Conservation (phyloP, 2,888 invertebrate species). For the Drosophila borborema region DNA sequence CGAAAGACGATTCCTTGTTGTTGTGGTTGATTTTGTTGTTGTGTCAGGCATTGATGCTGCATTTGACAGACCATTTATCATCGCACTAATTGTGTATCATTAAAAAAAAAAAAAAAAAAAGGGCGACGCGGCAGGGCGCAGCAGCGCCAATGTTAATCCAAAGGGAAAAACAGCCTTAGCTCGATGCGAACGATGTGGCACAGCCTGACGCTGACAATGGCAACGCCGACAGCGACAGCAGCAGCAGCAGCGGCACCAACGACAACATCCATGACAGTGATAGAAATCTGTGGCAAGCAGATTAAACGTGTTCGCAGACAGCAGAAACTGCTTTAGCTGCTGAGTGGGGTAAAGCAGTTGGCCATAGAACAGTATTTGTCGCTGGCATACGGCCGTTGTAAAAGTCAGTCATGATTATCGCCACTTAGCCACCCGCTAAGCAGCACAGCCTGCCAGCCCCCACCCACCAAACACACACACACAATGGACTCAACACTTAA, state of each 20-base stretch:
- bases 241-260: conserved; percentile 31
- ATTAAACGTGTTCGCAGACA: conserved; percentile 74
- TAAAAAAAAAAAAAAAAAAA: conserved; percentile 78
- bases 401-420: conserved; percentile 81
- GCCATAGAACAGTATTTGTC: conserved; percentile 38
- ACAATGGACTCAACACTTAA: conserved; percentile 22
- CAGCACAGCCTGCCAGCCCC: not conserved
- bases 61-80: conserved; percentile 84
- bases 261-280: conserved; percentile 73
- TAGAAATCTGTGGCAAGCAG: conserved; percentile 80
- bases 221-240: conserved; percentile 33
- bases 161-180: conserved; percentile 44
- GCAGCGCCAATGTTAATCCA: conserved; percentile 74
- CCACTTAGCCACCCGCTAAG: conserved; percentile 67
- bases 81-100: conserved; percentile 84
- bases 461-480: not conserved
- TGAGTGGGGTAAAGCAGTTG: conserved; percentile 11
- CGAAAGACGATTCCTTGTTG: conserved; percentile 21
- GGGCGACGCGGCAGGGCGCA: conserved; percentile 47
- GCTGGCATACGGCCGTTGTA: conserved; percentile 59
- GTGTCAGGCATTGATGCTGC: conserved; percentile 72
- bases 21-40: conserved; percentile 25
- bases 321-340: conserved; percentile 23
- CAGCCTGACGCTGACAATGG: conserved; percentile 56
- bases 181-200: conserved; percentile 50